phyloP scores from a whole-genome alignment of 2,888 invertebrate species.

The Tiphia femorata region DNA sequence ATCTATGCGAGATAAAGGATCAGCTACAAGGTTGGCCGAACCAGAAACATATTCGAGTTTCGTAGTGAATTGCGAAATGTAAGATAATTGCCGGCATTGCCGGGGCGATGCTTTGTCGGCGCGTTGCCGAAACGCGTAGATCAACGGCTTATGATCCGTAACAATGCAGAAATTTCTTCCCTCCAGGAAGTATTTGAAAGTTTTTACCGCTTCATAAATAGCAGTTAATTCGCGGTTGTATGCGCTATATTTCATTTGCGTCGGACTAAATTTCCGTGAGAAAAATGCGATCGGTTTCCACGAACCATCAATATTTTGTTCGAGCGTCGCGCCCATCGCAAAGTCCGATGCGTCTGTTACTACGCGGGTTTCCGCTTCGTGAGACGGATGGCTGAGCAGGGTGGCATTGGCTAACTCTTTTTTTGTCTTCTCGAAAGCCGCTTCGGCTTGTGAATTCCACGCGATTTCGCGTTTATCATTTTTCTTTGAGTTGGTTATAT shows the following conservation, averaged over 20 bases:
- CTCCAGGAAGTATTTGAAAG: not conserved
- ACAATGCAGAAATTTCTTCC: not conserved
- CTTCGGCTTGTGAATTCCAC: no score
- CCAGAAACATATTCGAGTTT: not conserved
- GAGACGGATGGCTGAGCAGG: not conserved
- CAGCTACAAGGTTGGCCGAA: not conserved
- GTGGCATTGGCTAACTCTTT: not conserved
- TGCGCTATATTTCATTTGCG: not conserved
- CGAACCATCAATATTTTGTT: not conserved
- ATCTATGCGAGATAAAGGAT: not conserved
- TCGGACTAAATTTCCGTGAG: not conserved
- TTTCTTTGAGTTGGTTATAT: no score
- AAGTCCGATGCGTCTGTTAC: conserved; percentile 1
- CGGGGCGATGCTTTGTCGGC: conserved; percentile 5
- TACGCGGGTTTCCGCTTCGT: not conserved
- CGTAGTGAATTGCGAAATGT: conserved; percentile 1
- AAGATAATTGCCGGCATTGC: not conserved
- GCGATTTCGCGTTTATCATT: no score
- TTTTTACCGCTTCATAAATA: not conserved
- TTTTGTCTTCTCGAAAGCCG: not conserved
- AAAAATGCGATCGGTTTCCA: conserved; percentile 1
- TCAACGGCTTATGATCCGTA: conserved; percentile 2
- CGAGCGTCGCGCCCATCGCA: not conserved
- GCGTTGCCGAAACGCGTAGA: not conserved
- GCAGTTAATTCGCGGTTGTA: conserved; percentile 7